These are phyloP conservation scores for Thera britannica DNA, from an alignment of 2,888 invertebrate species.

Conservation along the genomic window DNA sequence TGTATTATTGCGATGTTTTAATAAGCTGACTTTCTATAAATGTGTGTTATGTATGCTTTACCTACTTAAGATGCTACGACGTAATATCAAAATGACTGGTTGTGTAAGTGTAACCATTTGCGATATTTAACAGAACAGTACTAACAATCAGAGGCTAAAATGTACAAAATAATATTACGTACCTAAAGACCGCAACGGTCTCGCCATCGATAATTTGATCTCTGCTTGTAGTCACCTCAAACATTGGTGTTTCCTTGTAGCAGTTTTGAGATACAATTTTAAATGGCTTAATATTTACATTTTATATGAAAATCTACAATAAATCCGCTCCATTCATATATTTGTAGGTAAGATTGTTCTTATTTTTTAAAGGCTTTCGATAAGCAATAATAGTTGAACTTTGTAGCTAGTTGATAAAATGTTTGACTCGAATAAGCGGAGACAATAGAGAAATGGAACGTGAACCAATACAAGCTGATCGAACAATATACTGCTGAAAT, in stretches of 20 bases:
- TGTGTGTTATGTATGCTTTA: conserved; percentile 44
- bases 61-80: conserved; percentile 54
- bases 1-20: too few species aligned
- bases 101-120: conserved; percentile 42
- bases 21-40: conserved; percentile 12
- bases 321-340: conserved; percentile 62
- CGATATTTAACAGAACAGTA: conserved; percentile 67
- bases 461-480: conserved; percentile 34
- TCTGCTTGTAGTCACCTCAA: conserved; percentile 71
- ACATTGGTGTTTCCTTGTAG: conserved; percentile 61
- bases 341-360: conserved; percentile 65
- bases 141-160: conserved; percentile 69
- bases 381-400: conserved; percentile 65
- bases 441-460: conserved; percentile 28
- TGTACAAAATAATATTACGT: conserved; percentile 71
- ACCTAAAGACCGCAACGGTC: conserved; percentile 61
- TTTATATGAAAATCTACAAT: conserved; percentile 60
- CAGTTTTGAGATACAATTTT: conserved; percentile 57
- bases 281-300: conserved; percentile 58
- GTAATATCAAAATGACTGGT: conserved; percentile 47
- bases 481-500: conserved; percentile 50
- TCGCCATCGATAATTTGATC: conserved; percentile 80
- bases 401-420: conserved; percentile 56
- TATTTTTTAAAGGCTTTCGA: conserved; percentile 62
- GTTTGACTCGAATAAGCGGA: conserved; percentile 53